Evolutionary conservation across 2,113 vertebrate genomes (phyloP).

Genomic region (Sebastes schlegelii): DNA sequence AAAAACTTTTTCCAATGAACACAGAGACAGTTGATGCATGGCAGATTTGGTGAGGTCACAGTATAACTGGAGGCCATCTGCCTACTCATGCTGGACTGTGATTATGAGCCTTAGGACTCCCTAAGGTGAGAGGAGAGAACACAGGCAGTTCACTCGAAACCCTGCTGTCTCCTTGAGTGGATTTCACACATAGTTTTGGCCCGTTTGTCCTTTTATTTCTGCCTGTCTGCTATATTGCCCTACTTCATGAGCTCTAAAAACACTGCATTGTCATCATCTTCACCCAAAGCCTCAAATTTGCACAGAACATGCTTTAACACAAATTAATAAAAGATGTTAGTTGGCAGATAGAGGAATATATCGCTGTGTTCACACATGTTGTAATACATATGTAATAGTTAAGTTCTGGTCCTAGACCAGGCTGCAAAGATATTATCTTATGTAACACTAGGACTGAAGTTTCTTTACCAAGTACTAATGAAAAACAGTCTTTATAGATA

Average conservation of each 20-base stretch:
- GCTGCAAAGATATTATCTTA: constrained; percentile 2
- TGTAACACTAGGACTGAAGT: not conserved
- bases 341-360: constrained; percentile 28
- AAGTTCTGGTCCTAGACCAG: not conserved
- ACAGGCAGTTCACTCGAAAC: constrained; percentile 55
- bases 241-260: constrained; percentile 25
- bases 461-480: not conserved
- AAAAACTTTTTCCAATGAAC: constrained; percentile 50
- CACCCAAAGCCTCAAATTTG: constrained; percentile 2
- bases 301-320: constrained; percentile 22
- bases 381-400: constrained; percentile 41
- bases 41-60: constrained; percentile 80
- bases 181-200: constrained; percentile 42
- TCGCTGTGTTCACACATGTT: constrained; percentile 23
- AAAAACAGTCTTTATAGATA: not conserved
- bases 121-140: constrained; percentile 64
- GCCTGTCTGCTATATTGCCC: constrained; percentile 19
- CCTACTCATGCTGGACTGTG: constrained; percentile 80
- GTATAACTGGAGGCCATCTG: constrained; percentile 80
- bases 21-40: constrained; percentile 57
- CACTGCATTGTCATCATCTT: constrained; percentile 44
- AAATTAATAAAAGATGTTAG: constrained; percentile 50
- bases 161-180: constrained; percentile 50
- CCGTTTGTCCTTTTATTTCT: constrained; percentile 44
- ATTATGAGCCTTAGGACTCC: constrained; percentile 73